phyloP scores from a whole-genome alignment of 2,888 invertebrate species.

The Thyatira batis region DNA sequence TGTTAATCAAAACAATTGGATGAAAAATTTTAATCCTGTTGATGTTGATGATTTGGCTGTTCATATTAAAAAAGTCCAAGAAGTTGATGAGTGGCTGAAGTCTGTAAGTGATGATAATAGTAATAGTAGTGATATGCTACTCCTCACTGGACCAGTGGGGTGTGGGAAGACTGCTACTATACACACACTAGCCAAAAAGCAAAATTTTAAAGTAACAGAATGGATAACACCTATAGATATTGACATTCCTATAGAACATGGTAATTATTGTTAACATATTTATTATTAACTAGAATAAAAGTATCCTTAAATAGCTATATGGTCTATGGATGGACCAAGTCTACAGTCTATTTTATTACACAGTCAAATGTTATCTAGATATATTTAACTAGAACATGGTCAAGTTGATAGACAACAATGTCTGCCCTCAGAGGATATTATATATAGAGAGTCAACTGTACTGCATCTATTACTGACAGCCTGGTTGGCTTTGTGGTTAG shows the following conservation, averaged over 20 bases:
- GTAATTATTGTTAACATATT: slow-evolving; percentile 34
- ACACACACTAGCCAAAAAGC: slow-evolving; percentile 84
- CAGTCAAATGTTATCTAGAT: too few relatives aligned
- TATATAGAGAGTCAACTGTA: too few relatives aligned
- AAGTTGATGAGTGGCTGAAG: slow-evolving; percentile 87
- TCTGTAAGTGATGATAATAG: slow-evolving; percentile 45
- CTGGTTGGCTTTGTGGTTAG: too few relatives aligned
- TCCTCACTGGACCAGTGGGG: slow-evolving; percentile 92
- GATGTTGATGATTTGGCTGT: slow-evolving; percentile 86
- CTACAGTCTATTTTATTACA: too few relatives aligned
- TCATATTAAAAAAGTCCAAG: slow-evolving; percentile 88
- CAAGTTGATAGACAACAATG: too few relatives aligned
- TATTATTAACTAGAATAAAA: too few relatives aligned
- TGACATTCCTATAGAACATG: slow-evolving; percentile 80
- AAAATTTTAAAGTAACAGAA: slow-evolving; percentile 85
- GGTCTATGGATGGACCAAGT: too few relatives aligned
- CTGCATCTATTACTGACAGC: too few relatives aligned
- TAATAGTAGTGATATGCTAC: slow-evolving; percentile 79
- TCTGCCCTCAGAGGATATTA: too few relatives aligned
- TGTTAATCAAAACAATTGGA: slow-evolving; percentile 76
- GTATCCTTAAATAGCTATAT: too few relatives aligned
- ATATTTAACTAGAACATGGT: too few relatives aligned
- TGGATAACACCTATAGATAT: slow-evolving; percentile 92
- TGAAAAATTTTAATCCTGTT: slow-evolving; percentile 83
- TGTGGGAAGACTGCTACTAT: slow-evolving; percentile 91